These are phyloP conservation scores for Eptatretus atami DNA, from an alignment of 2,797 vertebrate genomes.

Conservation along the genomic window DNA sequence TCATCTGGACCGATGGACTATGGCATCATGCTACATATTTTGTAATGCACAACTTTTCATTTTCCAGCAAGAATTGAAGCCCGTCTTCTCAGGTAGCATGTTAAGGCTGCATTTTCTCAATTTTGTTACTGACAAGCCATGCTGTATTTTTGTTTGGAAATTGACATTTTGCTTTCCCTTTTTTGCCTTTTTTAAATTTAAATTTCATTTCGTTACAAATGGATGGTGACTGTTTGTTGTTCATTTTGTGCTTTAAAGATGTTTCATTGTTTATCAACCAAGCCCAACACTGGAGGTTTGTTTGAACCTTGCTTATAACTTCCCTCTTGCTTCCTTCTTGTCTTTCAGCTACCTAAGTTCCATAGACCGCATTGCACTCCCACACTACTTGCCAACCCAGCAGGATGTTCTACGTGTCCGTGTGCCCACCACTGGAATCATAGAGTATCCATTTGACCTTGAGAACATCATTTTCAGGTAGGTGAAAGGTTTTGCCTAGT, in stretches of 20 bases:
- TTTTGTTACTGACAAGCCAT: too few species aligned
- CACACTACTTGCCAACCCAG: constrained; percentile 16
- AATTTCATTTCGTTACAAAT: neutral
- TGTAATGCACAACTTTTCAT: too few species aligned
- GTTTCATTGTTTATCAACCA: neutral
- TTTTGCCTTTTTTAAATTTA: constrained; percentile 1
- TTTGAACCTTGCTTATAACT: too few species aligned
- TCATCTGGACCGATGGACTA: too few species aligned
- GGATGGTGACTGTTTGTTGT: neutral
- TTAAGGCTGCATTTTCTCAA: too few species aligned
- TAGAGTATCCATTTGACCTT: constrained; percentile 26
- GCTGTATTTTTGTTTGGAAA: neutral
- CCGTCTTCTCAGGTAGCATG: too few species aligned
- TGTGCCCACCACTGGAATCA: constrained; percentile 26
- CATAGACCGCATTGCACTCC: constrained; percentile 15
- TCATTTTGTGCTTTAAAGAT: neutral
- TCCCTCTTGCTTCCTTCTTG: neutral
- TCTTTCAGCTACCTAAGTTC: constrained; percentile 16
- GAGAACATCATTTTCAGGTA: constrained; percentile 30
- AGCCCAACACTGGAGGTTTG: too few species aligned
- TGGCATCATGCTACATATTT: too few species aligned
- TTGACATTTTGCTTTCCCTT: neutral
- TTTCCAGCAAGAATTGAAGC: too few species aligned
- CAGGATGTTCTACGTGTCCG: constrained; percentile 17
- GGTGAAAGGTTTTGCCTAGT: constrained; percentile 2